These are phyloP conservation scores for Dasypolia templi DNA, from an alignment of 2,888 invertebrate genomes.

Conservation along the genomic window DNA sequence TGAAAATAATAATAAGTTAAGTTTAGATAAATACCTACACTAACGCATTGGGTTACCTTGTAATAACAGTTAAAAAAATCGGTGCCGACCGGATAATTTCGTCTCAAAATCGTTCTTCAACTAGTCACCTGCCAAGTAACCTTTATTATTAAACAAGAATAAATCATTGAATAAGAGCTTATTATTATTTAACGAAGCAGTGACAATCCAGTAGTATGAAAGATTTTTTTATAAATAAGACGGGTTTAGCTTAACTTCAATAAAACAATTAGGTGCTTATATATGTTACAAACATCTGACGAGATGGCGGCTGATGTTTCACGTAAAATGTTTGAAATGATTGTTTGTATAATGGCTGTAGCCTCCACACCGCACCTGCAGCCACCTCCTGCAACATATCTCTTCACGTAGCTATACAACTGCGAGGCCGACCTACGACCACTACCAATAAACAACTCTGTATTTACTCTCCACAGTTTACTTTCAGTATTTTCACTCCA, in stretches of 20 bases:
- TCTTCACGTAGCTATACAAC: background rate
- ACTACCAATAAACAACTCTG: background rate
- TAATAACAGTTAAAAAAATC: too few relatives aligned
- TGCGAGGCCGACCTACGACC: background rate
- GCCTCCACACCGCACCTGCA: background rate
- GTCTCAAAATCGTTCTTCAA: too few relatives aligned
- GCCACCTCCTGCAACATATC: background rate
- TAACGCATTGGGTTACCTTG: too few relatives aligned
- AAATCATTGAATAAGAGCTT: background rate
- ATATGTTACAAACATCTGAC: background rate
- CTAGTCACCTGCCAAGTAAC: too few relatives aligned
- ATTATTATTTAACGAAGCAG: background rate
- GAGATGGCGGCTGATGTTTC: too few relatives aligned
- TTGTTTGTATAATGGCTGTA: background rate
- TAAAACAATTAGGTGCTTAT: background rate
- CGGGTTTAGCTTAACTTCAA: background rate
- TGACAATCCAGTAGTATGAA: background rate
- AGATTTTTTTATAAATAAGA: background rate
- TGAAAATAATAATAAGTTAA: too few relatives aligned
- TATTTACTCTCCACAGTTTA: slow-evolving; percentile 5
- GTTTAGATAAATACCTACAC: too few relatives aligned
- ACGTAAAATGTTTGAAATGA: background rate
- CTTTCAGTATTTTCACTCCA: slow-evolving; percentile 11
- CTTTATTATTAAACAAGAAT: background rate
- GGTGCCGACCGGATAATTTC: too few relatives aligned